These are phyloP conservation scores for Phylloscopus collybita DNA, from an alignment of 2,797 vertebrate genomes.

Conservation along the genomic window DNA sequence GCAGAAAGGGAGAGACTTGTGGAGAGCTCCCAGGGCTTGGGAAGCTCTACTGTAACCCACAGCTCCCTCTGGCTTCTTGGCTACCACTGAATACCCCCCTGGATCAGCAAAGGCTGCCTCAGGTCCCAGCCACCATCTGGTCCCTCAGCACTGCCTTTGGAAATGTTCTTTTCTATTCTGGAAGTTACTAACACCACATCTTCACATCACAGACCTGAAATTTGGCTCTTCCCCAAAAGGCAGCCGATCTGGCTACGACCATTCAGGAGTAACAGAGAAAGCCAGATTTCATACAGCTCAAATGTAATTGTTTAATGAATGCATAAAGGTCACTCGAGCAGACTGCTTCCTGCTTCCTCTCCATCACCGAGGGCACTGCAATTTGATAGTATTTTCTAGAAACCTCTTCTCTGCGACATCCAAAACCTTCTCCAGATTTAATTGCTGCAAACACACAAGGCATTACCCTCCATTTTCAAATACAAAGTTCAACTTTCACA, in stretches of 20 bases:
- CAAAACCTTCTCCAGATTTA: background rate
- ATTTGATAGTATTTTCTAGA: background rate
- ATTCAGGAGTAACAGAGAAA: background rate
- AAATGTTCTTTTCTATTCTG: background rate
- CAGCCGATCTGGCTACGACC: background rate
- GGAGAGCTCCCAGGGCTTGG: background rate
- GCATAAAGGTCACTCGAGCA: background rate
- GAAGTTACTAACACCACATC: background rate
- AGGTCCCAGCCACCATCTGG: background rate
- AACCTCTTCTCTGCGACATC: background rate
- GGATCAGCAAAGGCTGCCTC: background rate
- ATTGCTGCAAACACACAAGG: background rate
- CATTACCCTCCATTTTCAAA: background rate
- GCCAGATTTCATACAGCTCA: rapidly evolving
- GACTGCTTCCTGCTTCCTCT: background rate
- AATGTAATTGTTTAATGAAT: background rate
- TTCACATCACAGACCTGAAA: background rate
- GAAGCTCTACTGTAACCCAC: background rate
- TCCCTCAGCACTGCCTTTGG: background rate
- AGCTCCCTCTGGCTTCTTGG: background rate
- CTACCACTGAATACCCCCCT: rapidly evolving
- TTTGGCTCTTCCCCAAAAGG: background rate
- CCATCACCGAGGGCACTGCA: background rate
- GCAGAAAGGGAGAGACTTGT: background rate
- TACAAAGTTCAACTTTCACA: rapidly evolving